Base-by-base conservation (phyloP, 2,888 invertebrate species). In the Petrophora chlorosata region DNA sequence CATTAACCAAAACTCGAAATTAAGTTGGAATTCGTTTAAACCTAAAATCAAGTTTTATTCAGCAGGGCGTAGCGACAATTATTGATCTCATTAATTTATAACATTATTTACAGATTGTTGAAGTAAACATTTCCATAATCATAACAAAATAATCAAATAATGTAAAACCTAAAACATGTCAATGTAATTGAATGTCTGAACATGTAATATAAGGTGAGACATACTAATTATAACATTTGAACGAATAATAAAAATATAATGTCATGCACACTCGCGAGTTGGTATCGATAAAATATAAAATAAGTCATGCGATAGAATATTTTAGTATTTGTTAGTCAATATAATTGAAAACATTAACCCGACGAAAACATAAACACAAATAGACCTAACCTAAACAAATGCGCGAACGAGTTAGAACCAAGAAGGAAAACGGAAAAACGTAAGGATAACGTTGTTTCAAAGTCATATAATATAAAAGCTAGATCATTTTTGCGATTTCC, bases 261-360 rank as follows among this genome's bases (percentile, higher is more conserved):
- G 88, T 86, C 89, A 89, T 90, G 89, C 89, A 88, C 69, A 85
- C 85, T 84, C 85, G 83, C 85, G 82, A 85, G 87, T 89, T 86
- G 76, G 69, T 61, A 73, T 73, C 63, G 71, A 84, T 84, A 82
- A 80, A 76, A 71, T 30, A 25, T 25, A 9, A 17, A 67, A 70
- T 65, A 72, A 67, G 89, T 90, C 88, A 90, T 90, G 88, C 89
- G 78, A 85, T 85, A 86, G 80, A 87, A 81, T 60, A 63, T 64
- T 85, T 90, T 89, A 89, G 87, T 88, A 73, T 63, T 76, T 82
- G 89, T 90, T 90, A 90, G 89, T 90, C 88, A 88, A 83, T 74
- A 73, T 78, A 73, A 82, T 84, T 85, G 76, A 86, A 86, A 88
- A 80, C 63, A 69, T 62, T 42, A 62, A 53, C 42, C 12, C 64